Percentiles rank a stretch among this genome's conserved stretches.
Conservation (phyloP, 2,797 vertebrate genomes). For the Calcarius lapponicus region DNA sequence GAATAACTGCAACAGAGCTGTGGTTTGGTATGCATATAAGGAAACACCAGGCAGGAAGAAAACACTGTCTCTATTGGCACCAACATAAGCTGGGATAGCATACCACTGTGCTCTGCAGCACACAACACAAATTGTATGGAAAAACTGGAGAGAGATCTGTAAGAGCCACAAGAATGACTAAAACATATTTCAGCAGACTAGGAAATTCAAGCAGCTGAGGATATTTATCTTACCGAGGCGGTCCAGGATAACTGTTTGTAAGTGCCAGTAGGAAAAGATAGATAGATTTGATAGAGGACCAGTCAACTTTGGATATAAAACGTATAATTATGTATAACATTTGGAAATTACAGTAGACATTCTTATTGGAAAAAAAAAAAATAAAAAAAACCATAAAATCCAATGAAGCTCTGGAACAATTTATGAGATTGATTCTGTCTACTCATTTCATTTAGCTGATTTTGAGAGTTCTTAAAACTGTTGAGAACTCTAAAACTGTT, state of each 20-base stretch:
- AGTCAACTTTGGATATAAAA: neutral
- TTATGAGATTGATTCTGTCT: neutral
- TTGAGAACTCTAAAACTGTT: neutral
- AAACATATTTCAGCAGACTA: neutral
- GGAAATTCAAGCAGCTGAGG: constrained; percentile 7
- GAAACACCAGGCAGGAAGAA: neutral
- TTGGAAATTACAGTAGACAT: neutral
- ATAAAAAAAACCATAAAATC: neutral
- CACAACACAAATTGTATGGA: neutral
- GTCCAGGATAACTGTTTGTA: neutral
- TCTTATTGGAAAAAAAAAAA: neutral
- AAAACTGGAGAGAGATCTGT: neutral
- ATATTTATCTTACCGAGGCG: neutral
- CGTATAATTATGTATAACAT: neutral
- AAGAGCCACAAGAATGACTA: neutral
- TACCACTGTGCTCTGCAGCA: neutral
- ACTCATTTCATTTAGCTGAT: neutral
- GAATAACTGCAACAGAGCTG: neutral
- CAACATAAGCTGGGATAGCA: neutral
- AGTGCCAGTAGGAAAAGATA: neutral
- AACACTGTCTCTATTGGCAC: neutral
- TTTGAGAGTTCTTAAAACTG: neutral
- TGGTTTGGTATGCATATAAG: neutral
- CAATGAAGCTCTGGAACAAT: neutral
- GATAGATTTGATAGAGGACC: neutral